A percentile compares a stretch with the other conserved stretches of the same genome.
Conservation (phyloP, 2,797 vertebrate genomes). For the Hybognathus amarus region DNA sequence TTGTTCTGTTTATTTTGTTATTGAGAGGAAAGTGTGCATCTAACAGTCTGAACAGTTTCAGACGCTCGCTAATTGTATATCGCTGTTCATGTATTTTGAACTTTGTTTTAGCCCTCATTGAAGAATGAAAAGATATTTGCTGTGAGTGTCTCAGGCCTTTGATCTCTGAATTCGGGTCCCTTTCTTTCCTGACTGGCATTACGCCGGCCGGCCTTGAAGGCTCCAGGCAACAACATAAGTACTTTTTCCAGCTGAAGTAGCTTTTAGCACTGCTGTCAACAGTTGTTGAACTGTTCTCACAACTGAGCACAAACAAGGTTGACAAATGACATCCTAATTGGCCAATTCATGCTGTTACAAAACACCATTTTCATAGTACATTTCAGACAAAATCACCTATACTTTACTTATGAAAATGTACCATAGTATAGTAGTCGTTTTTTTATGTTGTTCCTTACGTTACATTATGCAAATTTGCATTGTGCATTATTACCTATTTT, state of each 20-base stretch:
- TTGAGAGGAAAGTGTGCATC: not conserved
- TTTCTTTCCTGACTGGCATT: not conserved
- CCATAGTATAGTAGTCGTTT: not conserved
- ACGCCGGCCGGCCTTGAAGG: not conserved
- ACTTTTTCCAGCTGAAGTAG: constrained; percentile 38
- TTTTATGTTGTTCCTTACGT: not conserved
- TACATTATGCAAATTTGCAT: not conserved
- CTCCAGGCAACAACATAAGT: constrained; percentile 21
- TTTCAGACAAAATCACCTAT: not conserved
- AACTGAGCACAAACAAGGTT: constrained; percentile 23
- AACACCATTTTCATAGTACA: not conserved
- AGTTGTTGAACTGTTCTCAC: constrained; percentile 13
- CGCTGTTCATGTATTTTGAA: no score
- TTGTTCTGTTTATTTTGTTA: not conserved
- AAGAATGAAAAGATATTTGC: not conserved
- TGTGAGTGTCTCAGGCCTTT: not conserved
- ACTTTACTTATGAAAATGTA: not conserved
- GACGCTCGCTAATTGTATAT: no score
- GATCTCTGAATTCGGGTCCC: not conserved
- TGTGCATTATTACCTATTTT: not conserved
- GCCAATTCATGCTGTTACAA: not conserved
- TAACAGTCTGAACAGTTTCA: not conserved
- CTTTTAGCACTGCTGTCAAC: constrained; percentile 20
- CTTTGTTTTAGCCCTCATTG: not conserved
- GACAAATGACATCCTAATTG: not conserved